Evolutionary conservation across 2,797 vertebrate genomes (phyloP).

Genomic region (Macrochelys suwanniensis): DNA sequence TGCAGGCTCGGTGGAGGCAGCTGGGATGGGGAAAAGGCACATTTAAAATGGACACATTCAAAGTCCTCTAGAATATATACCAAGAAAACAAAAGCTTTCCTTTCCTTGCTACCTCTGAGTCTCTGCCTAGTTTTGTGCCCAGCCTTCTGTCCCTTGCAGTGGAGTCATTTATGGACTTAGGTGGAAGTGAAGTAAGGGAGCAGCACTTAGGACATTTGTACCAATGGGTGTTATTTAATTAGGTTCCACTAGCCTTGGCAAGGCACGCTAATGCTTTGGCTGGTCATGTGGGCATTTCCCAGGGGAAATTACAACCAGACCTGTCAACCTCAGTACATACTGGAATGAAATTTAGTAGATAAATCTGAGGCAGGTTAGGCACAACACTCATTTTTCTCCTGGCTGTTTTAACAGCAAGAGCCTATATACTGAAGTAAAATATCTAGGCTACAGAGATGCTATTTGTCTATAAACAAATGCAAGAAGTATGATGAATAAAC

Average conservation of each 20-base stretch:
- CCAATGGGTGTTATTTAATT: not conserved
- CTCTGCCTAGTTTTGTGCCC: not conserved
- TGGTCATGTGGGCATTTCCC: not conserved
- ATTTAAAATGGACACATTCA: not conserved
- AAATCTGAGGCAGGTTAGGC: not conserved
- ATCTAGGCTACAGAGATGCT: not conserved
- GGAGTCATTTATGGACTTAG: not conserved
- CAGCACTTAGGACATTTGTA: not conserved
- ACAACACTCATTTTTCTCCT: not conserved
- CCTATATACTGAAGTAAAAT: not conserved
- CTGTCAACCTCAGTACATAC: not conserved
- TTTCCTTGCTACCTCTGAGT: not conserved
- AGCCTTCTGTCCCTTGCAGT: not conserved
- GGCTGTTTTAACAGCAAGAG: not conserved
- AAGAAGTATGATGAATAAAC: not conserved
- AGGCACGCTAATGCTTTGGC: not conserved
- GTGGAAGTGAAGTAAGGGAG: not conserved
- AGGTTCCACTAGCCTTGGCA: not conserved
- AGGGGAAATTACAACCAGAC: not conserved
- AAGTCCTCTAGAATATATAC: not conserved
- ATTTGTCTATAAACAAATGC: not conserved
- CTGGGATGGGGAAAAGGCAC: not conserved
- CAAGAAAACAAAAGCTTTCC: not conserved
- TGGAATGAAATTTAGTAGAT: not conserved
- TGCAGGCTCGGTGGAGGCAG: not conserved